Conservation (phyloP, 2,113 vertebrate genomes). For the Leptodactylus fuscus region DNA sequence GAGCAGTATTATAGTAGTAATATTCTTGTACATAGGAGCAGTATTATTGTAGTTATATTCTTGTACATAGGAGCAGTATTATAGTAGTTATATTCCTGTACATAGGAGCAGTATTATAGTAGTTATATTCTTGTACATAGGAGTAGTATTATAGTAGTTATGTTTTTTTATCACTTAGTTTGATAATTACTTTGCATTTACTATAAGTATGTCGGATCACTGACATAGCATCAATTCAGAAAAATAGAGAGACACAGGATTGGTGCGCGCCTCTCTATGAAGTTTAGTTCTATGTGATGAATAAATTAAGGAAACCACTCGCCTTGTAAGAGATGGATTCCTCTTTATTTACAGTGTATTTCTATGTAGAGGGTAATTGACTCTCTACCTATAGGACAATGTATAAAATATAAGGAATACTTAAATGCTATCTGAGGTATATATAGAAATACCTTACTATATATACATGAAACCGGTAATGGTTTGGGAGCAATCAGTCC, state of each 20-base stretch:
- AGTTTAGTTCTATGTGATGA: neutral
- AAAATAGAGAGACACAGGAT: neutral
- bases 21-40: neutral
- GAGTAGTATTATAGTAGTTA: no score
- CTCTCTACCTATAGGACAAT: neutral
- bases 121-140: no score
- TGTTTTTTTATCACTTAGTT: no score
- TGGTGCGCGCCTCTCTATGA: neutral
- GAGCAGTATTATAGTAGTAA: slow-evolving; percentile 3
- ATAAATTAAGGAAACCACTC: neutral
- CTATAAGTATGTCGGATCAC: neutral
- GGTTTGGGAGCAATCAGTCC: no score
- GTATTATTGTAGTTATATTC: neutral
- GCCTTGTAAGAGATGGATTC: neutral
- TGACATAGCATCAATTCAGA: neutral
- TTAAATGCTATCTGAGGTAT: neutral
- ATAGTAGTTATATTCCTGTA: neutral
- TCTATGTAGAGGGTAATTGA: neutral
- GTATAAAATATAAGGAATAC: neutral
- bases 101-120: no score
- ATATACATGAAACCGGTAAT: no score
- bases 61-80: neutral
- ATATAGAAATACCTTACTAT: no score
- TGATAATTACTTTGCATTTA: no score
- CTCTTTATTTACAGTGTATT: neutral